These are phyloP conservation scores for Maconellicoccus hirsutus DNA, from an alignment of 1,140 invertebrate species.

Conservation along the genomic window DNA sequence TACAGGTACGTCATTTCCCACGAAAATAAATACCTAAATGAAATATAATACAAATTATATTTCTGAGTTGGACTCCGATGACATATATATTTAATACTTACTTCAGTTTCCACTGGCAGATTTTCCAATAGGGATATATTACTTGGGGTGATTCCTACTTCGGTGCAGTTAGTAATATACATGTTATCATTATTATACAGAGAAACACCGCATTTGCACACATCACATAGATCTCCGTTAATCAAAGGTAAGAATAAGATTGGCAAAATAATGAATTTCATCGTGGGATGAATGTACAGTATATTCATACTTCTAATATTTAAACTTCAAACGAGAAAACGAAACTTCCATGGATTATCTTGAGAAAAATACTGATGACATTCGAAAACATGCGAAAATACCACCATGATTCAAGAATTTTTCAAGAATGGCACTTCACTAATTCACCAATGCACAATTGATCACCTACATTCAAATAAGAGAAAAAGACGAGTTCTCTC, in stretches of 20 bases:
- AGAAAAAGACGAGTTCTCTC: no score
- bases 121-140: slow-evolving; percentile 40
- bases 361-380: no score
- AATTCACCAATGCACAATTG: no score
- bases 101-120: slow-evolving; percentile 52
- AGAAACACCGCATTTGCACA: slow-evolving; percentile 38
- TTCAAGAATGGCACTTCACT: no score
- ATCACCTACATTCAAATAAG: no score
- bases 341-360: no score
- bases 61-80: neutral
- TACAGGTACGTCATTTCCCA: slow-evolving; percentile 51
- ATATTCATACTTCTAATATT: no score
- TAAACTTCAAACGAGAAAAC: no score
- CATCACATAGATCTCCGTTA: neutral
- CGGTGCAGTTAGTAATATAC: slow-evolving; percentile 62
- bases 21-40: slow-evolving; percentile 54
- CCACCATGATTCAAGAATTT: no score
- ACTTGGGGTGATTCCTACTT: slow-evolving; percentile 46
- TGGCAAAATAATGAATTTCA: no score
- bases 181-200: slow-evolving; percentile 41
- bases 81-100: slow-evolving; percentile 30
- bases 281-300: no score
- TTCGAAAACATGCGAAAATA: no score
- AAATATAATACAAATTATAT: slow-evolving; percentile 20
- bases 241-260: neutral